These are phyloP conservation scores for Nomada hirtipes DNA, from an alignment of 2,888 invertebrate species.

Conservation along the genomic window DNA sequence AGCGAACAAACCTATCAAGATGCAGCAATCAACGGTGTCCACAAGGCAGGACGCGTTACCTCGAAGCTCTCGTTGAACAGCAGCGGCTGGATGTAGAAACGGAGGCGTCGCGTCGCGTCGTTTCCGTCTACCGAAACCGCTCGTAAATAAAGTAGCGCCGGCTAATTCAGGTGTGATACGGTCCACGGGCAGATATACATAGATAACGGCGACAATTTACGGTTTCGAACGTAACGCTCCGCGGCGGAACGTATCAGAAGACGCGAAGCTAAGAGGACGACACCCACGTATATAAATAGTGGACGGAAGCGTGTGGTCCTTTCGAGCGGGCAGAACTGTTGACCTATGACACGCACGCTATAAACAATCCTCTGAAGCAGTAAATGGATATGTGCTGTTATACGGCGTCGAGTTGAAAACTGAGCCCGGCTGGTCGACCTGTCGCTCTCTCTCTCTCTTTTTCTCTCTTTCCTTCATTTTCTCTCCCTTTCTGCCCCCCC, in stretches of 20 bases:
- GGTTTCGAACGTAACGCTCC: slow-evolving; percentile 27
- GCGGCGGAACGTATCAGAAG: slow-evolving; percentile 46
- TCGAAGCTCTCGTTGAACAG: no score
- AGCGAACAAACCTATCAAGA: slow-evolving; percentile 3
- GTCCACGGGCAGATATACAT: slow-evolving; percentile 42
- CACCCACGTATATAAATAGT: slow-evolving; percentile 61
- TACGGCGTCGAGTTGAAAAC: slow-evolving; percentile 77
- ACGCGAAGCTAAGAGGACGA: slow-evolving; percentile 46
- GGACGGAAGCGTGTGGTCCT: slow-evolving; percentile 64
- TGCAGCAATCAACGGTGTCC: not conserved
- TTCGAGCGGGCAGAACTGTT: slow-evolving; percentile 63
- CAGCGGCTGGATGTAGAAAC: slow-evolving; percentile 1
- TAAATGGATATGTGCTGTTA: slow-evolving; percentile 78
- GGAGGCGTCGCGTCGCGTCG: slow-evolving; percentile 5
- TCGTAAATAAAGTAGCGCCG: slow-evolving; percentile 45
- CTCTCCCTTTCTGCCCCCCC: not conserved
- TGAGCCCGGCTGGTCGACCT: slow-evolving; percentile 55
- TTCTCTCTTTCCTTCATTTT: not conserved
- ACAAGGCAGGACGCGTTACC: not conserved
- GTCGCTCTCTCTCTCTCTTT: slow-evolving; percentile 23
- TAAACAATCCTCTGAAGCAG: slow-evolving; percentile 79
- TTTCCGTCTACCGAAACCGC: slow-evolving; percentile 17
- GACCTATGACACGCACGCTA: slow-evolving; percentile 81
- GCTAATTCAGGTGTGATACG: slow-evolving; percentile 54
- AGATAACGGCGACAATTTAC: slow-evolving; percentile 38